These are phyloP conservation scores for Gymnorhina tibicen DNA, from an alignment of 2,113 vertebrate species.

Conservation along the genomic window DNA sequence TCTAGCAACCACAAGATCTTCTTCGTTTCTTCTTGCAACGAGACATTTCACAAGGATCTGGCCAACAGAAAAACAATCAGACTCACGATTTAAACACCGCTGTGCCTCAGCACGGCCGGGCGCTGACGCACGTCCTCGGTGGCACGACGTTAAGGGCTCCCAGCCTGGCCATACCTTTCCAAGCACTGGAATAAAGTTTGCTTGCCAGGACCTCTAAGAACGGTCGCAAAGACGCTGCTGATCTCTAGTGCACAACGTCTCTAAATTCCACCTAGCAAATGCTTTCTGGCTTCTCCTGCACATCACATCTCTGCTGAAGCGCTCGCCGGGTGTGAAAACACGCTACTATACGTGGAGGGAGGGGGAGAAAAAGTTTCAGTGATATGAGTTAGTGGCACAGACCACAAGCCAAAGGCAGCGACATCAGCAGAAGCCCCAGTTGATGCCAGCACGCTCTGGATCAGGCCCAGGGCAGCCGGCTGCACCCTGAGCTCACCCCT, in stretches of 20 bases:
- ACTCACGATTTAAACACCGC: background rate
- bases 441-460: background rate
- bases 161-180: background rate
- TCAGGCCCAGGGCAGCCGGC: background rate
- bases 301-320: background rate
- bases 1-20: background rate
- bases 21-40: background rate
- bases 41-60: background rate
- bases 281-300: background rate
- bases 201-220: constrained; percentile 29
- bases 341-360: background rate
- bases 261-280: background rate
- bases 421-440: background rate
- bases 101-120: background rate
- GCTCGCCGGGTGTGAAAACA: background rate
- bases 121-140: background rate
- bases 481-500: background rate
- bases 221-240: background rate
- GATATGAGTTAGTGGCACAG: background rate
- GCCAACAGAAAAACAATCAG: background rate
- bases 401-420: background rate
- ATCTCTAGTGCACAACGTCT: background rate
- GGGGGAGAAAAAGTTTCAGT: background rate
- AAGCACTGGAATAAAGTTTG: background rate
- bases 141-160: background rate